phyloP scores from a whole-genome alignment of 2,797 vertebrate species.

The Tinamus major region DNA sequence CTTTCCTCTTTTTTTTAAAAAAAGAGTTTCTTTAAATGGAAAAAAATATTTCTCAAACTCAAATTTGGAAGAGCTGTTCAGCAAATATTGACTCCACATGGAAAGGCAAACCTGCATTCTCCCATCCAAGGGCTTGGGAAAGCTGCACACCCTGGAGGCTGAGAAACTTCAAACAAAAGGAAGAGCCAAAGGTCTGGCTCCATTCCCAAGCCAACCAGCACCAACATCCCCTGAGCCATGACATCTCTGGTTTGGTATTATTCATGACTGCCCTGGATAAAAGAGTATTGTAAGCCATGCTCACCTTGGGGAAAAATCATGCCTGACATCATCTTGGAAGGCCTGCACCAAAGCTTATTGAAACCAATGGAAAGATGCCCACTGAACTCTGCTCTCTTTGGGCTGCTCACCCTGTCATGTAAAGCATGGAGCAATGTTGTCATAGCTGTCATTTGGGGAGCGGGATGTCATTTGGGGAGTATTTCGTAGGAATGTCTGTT shows the following conservation, averaged over 20 bases:
- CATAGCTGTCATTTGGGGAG: background rate
- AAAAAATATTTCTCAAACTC: background rate
- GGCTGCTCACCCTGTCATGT: background rate
- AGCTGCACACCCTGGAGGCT: background rate
- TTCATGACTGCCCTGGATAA: background rate
- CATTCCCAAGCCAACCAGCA: background rate
- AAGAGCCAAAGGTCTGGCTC: background rate
- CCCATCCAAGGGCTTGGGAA: background rate
- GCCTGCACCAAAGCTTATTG: background rate
- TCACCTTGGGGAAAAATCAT: background rate
- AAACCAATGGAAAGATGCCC: background rate
- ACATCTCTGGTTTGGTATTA: background rate
- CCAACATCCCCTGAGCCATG: background rate
- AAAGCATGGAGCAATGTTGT: background rate
- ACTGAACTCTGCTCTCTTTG: background rate
- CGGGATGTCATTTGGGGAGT: background rate
- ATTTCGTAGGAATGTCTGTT: conserved; percentile 29
- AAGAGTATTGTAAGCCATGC: background rate
- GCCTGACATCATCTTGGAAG: background rate
- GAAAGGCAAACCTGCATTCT: background rate
- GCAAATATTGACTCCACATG: background rate
- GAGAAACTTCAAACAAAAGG: background rate
- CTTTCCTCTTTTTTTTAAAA: background rate
- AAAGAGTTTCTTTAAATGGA: background rate
- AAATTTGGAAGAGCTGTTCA: conserved; percentile 4